Percentiles rank a stretch among this genome's conserved stretches.
phyloP scores from a whole-genome alignment of 2,113 vertebrate genomes.

The Eira barbara region DNA sequence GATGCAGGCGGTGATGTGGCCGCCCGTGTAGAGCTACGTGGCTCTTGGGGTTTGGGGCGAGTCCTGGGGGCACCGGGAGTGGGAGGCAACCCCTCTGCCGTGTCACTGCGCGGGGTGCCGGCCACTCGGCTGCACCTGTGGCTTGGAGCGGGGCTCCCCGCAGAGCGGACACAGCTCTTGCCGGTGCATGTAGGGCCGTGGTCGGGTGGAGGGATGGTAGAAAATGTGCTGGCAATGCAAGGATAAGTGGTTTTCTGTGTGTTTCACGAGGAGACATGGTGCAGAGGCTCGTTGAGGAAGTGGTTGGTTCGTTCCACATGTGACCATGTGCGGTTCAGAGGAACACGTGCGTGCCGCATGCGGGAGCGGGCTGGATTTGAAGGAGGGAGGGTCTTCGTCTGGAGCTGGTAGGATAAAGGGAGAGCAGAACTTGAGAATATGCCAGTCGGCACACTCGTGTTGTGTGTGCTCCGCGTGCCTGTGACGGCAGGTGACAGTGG shows the following conservation, averaged over 20 bases:
- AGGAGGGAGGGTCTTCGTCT: not conserved
- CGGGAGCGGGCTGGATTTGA: accelerated
- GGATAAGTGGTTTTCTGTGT: not conserved
- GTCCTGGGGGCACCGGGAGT: not conserved
- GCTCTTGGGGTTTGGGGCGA: accelerated
- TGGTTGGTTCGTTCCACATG: accelerated
- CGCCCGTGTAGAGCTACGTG: accelerated
- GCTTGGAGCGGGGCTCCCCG: accelerated
- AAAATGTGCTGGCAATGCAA: accelerated
- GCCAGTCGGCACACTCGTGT: not conserved
- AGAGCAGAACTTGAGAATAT: not conserved
- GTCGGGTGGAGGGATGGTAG: accelerated
- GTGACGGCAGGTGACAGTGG: accelerated
- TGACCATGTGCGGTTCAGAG: not conserved
- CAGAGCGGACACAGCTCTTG: accelerated
- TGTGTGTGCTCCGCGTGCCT: accelerated
- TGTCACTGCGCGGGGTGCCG: not conserved
- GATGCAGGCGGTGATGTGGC: accelerated
- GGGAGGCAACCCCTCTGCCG: not conserved
- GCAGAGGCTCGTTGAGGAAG: not conserved
- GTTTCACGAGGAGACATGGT: not conserved
- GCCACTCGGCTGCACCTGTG: not conserved
- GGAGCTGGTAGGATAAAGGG: accelerated
- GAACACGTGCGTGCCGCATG: accelerated
- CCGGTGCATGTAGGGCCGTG: accelerated